Percentiles rank a stretch among this genome's conserved stretches.
phyloP scores from a whole-genome alignment of 2,888 invertebrate species.

The Chloromyia formosa region DNA sequence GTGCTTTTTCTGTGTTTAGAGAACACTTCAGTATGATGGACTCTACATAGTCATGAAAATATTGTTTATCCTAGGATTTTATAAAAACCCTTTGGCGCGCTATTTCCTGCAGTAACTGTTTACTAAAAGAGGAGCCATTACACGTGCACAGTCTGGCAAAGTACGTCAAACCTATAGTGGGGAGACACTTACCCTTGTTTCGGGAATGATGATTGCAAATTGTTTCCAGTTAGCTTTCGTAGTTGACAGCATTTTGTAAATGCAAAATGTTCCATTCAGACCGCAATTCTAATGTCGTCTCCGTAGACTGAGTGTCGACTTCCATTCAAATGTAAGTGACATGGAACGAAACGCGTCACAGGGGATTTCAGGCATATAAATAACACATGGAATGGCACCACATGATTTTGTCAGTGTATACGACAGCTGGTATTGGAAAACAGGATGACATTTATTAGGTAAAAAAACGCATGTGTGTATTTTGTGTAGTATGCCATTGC shows the following conservation, averaged over 20 bases:
- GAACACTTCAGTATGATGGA: too few species aligned
- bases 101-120: not conserved
- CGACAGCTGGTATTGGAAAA: too few species aligned
- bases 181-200: not conserved
- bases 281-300: not conserved
- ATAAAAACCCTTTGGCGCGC: not conserved
- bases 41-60: not conserved
- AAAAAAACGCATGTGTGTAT: too few species aligned
- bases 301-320: not conserved
- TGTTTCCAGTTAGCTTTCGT: slow-evolving; percentile 23
- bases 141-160: not conserved
- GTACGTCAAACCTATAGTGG: not conserved
- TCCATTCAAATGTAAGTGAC: not conserved
- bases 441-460: too few species aligned
- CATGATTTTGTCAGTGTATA: not conserved
- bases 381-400: not conserved
- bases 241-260: slow-evolving; percentile 18
- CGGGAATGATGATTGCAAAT: not conserved
- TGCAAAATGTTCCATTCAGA: not conserved
- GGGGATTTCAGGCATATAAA: not conserved
- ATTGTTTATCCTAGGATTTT: not conserved
- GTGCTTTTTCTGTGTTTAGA: too few species aligned
- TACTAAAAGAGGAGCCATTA: not conserved
- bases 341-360: slow-evolving; percentile 1
- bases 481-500: too few species aligned